These are phyloP conservation scores for Okamejei kenojei DNA, from an alignment of 2,797 vertebrate genomes.

Conservation along the genomic window DNA sequence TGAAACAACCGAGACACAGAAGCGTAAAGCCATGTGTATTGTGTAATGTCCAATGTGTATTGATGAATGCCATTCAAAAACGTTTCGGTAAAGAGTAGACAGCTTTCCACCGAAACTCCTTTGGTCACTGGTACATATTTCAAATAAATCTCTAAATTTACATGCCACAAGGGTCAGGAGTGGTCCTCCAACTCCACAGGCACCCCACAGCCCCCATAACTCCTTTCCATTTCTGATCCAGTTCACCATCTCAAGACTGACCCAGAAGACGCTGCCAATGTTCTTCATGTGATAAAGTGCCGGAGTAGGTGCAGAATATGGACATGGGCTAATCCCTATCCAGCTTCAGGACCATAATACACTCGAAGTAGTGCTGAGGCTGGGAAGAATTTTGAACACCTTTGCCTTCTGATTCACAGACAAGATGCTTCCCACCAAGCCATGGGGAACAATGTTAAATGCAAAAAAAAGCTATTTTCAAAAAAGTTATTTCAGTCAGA, in stretches of 20 bases:
- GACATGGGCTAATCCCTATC: background rate
- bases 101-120: background rate
- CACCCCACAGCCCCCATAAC: no score
- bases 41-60: background rate
- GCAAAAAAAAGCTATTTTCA: background rate
- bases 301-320: background rate
- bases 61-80: background rate
- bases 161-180: no score
- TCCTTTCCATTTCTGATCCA: background rate
- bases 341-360: background rate
- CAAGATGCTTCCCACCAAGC: no score
- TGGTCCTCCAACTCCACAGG: no score
- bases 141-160: background rate
- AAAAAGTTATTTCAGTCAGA: conserved; percentile 1
- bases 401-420: no score
- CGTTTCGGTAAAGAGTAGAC: background rate
- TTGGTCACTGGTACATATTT: background rate
- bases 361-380: background rate
- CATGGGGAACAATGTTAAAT: background rate
- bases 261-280: background rate
- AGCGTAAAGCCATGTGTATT: background rate
- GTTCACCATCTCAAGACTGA: background rate
- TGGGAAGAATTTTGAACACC: no score
- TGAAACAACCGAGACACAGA: background rate
- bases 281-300: background rate